These are phyloP conservation scores for Trogon surrucura DNA, from an alignment of 2,113 vertebrate genomes.

Conservation along the genomic window DNA sequence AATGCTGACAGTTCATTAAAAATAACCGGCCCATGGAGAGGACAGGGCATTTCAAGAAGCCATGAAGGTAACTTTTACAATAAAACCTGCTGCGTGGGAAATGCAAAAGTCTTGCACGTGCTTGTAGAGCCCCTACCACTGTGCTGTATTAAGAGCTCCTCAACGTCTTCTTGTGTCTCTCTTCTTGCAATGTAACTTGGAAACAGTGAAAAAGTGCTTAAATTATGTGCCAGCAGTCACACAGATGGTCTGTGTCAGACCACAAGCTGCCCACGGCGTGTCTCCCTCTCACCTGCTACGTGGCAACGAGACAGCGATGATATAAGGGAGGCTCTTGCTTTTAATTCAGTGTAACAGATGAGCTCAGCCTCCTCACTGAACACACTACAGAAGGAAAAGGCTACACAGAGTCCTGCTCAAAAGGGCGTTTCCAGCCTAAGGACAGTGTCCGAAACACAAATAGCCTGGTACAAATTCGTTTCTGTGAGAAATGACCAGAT, in stretches of 20 bases:
- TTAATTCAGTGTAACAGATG: neutral
- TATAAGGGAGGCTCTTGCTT: neutral
- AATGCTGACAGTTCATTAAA: neutral
- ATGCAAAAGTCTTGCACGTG: neutral
- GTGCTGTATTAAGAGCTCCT: neutral
- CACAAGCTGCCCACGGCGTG: neutral
- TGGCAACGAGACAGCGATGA: neutral
- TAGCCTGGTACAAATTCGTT: neutral
- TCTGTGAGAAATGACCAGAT: neutral
- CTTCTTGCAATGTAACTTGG: neutral
- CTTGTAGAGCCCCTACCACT: neutral
- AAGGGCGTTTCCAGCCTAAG: neutral
- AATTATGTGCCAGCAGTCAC: neutral
- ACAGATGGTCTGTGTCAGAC: constrained; percentile 51
- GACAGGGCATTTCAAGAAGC: neutral
- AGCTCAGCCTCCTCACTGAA: constrained; percentile 26
- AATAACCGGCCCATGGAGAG: neutral
- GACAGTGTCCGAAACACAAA: neutral
- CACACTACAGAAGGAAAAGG: constrained; percentile 10
- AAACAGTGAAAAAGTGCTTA: neutral
- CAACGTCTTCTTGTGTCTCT: neutral
- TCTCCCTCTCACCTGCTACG: constrained; percentile 40
- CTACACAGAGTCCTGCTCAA: neutral
- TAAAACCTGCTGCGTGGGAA: neutral
- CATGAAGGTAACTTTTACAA: neutral